A percentile compares a stretch with the other conserved stretches of the same genome.
phyloP scores from a whole-genome alignment of 2,888 invertebrate genomes.

The Leucania comma region DNA sequence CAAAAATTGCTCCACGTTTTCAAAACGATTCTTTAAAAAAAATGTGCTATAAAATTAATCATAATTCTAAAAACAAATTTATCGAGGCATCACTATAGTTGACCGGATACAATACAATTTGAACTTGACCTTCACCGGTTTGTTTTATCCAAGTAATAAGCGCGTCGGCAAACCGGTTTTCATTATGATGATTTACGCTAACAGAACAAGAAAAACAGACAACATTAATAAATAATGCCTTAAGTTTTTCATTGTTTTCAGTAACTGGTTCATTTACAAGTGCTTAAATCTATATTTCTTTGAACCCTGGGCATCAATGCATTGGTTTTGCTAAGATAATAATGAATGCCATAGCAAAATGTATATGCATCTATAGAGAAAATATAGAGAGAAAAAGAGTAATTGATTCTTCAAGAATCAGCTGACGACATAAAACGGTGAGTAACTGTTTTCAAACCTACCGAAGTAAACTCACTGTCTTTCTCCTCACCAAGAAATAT shows the following conservation, averaged over 20 bases:
- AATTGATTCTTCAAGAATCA: neutral
- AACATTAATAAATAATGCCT: neutral
- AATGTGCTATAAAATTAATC: too few relatives aligned
- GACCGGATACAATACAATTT: neutral
- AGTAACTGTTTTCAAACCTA: conserved; percentile 33
- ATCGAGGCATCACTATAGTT: neutral
- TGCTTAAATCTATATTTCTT: neutral
- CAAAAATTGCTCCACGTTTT: neutral
- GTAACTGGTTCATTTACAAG: neutral
- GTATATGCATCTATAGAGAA: too few relatives aligned
- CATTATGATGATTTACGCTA: neutral
- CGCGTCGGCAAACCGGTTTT: neutral
- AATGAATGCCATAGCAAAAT: too few relatives aligned
- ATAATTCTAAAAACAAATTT: neutral
- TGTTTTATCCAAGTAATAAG: neutral
- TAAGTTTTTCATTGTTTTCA: neutral
- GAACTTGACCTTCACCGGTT: conserved; percentile 30
- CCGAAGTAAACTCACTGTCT: conserved; percentile 74
- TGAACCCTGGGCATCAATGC: neutral
- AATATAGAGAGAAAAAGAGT: neutral
- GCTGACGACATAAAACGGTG: neutral
- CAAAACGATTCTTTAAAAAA: neutral
- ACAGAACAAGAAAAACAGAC: conserved; percentile 20
- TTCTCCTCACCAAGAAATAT: conserved; percentile 69
- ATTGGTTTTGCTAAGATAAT: too few relatives aligned